Evolutionary conservation across 2,888 invertebrate species (phyloP).

Genomic region (Cataglyphis altisquamis): DNA sequence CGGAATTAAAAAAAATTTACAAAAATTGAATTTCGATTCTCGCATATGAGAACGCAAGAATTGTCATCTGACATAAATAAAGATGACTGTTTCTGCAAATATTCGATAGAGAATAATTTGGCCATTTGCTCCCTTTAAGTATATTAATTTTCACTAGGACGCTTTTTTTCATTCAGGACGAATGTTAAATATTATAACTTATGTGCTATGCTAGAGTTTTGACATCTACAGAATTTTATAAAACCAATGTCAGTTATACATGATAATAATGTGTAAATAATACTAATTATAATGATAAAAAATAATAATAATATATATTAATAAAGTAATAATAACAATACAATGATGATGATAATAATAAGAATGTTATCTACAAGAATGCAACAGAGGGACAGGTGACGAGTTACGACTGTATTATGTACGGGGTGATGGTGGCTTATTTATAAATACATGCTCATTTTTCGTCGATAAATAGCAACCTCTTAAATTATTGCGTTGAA

Average conservation of each 20-base stretch:
- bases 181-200: conserved; percentile 32
- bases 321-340: conserved; percentile 15
- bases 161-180: conserved; percentile 20
- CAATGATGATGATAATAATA: conserved; percentile 30
- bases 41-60: background rate
- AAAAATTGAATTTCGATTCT: background rate
- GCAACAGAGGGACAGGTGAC: conserved; percentile 33
- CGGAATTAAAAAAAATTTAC: background rate
- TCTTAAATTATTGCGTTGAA: conserved; percentile 29
- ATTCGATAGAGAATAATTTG: background rate
- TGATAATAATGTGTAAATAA: background rate
- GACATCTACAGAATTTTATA: conserved; percentile 22
- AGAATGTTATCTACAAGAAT: conserved; percentile 77
- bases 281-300: conserved; percentile 29
- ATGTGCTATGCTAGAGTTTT: background rate
- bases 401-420: conserved; percentile 27
- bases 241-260: conserved; percentile 7
- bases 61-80: background rate
- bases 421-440: background rate
- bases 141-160: background rate
- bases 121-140: background rate
- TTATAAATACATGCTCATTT: background rate
- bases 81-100: background rate
- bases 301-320: background rate
- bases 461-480: conserved; percentile 19